A percentile compares a stretch with the other conserved stretches of the same genome.
Evolutionary conservation across 2,888 invertebrate species (phyloP).

Genomic region (Cosmorhoe ocellata): DNA sequence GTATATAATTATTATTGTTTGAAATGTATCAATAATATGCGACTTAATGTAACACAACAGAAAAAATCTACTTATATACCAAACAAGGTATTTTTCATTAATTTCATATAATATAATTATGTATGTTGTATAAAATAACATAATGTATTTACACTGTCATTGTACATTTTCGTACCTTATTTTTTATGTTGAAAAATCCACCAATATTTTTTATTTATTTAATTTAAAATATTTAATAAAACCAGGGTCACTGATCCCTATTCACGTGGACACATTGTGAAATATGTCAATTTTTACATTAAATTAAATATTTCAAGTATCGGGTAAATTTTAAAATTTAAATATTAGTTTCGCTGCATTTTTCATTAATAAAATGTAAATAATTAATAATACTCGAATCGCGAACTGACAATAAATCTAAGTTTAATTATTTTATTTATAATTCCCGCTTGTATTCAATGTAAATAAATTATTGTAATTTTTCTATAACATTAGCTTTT

Average conservation of each 20-base stretch:
- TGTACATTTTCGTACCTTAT: neutral
- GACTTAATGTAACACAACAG: no score
- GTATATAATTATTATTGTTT: slow-evolving; percentile 15
- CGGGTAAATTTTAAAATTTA: slow-evolving; percentile 27
- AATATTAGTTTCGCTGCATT: slow-evolving; percentile 51
- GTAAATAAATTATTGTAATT: slow-evolving; percentile 75
- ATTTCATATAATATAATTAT: neutral
- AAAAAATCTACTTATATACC: no score
- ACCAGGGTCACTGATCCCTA: neutral
- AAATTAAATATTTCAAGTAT: slow-evolving; percentile 19
- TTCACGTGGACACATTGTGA: slow-evolving; percentile 10
- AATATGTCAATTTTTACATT: slow-evolving; percentile 24
- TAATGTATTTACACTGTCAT: neutral
- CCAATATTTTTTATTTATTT: slow-evolving; percentile 5
- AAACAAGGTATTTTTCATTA: no score
- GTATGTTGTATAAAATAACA: slow-evolving; percentile 3
- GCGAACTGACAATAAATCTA: slow-evolving; percentile 81
- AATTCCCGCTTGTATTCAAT: slow-evolving; percentile 45
- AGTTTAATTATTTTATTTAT: slow-evolving; percentile 72
- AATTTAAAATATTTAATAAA: neutral
- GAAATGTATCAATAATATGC: neutral
- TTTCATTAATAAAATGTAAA: slow-evolving; percentile 61
- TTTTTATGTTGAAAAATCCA: slow-evolving; percentile 1
- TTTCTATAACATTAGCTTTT: slow-evolving; percentile 70
- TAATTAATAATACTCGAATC: slow-evolving; percentile 74